These are phyloP conservation scores for Drosophila kanekoi DNA, from an alignment of 2,888 invertebrate genomes.

Conservation along the genomic window DNA sequence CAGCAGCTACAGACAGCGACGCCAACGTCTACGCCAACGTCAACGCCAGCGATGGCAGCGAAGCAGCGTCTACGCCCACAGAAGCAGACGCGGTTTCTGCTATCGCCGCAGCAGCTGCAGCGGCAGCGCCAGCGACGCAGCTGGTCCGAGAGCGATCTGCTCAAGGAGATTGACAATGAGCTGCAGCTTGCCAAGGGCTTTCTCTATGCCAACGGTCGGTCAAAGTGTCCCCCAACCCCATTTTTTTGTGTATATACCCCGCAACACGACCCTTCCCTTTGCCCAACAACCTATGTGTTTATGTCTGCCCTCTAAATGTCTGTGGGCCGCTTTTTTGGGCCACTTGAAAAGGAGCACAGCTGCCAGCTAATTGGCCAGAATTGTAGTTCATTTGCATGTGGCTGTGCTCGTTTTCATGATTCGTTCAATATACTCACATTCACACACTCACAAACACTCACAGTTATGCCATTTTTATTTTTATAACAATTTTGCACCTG, in stretches of 20 bases:
- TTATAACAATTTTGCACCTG: conserved; percentile 17
- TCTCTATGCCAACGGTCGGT: conserved; percentile 86
- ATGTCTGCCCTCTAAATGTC: conserved; percentile 51
- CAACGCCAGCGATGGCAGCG: conserved; percentile 46
- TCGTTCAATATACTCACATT: conserved; percentile 28
- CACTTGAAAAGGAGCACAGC: conserved; percentile 48
- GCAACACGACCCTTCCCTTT: too few relatives aligned
- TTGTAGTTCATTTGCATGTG: conserved; percentile 16
- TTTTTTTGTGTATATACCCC: not conserved
- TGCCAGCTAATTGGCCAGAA: conserved; percentile 51
- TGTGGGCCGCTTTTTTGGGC: conserved; percentile 13
- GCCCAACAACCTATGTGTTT: conserved; percentile 1
- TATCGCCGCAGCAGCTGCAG: conserved; percentile 81
- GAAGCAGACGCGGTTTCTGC: conserved; percentile 83
- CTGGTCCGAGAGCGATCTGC: conserved; percentile 86
- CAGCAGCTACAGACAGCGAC: conserved; percentile 24
- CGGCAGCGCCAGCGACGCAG: conserved; percentile 82
- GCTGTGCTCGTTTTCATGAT: conserved; percentile 38
- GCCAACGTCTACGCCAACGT: conserved; percentile 14
- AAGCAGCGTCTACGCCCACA: conserved; percentile 63
- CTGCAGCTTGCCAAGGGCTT: conserved; percentile 87
- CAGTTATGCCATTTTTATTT: conserved; percentile 34
- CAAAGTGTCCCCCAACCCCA: conserved; percentile 7
- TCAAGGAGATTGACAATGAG: conserved; percentile 89
- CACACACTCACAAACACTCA: not conserved